Conservation (phyloP, 2,113 vertebrate species). For the Coturnix japonica region DNA sequence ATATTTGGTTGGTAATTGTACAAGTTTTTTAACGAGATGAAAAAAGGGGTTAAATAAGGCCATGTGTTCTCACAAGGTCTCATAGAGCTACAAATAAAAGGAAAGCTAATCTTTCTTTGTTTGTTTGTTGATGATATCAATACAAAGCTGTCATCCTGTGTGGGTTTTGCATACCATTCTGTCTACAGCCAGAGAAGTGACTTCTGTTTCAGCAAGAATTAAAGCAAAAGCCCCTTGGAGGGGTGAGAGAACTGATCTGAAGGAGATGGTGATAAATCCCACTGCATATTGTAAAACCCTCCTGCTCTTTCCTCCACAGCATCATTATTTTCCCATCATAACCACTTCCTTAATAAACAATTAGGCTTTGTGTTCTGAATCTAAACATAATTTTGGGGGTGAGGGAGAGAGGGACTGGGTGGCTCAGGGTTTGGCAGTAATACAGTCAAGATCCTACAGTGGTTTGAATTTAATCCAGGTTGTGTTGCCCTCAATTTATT, state of each 20-base stretch:
- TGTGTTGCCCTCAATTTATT: constrained; percentile 8
- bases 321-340: constrained; percentile 33
- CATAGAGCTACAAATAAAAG: constrained; percentile 29
- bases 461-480: constrained; percentile 32
- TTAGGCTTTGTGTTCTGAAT: constrained; percentile 48
- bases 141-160: constrained; percentile 62
- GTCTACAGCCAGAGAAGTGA: constrained; percentile 10
- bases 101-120: constrained; percentile 40
- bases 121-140: constrained; percentile 7
- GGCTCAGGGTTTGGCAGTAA: constrained; percentile 21
- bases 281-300: constrained; percentile 28
- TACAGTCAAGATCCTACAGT: background rate
- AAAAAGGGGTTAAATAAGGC: constrained; percentile 56
- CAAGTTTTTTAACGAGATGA: background rate
- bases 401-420: background rate
- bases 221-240: constrained; percentile 8
- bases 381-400: constrained; percentile 8
- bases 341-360: constrained; percentile 67
- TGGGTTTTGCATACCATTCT: constrained; percentile 49
- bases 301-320: background rate
- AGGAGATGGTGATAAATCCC: constrained; percentile 32
- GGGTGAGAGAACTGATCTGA: background rate
- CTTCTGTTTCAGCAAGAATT: constrained; percentile 45
- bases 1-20: background rate
- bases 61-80: constrained; percentile 32